Percentiles rank a stretch among this genome's conserved stretches.
Evolutionary conservation across 2,113 vertebrate species (phyloP).

Genomic region (Climacteris rufus): DNA sequence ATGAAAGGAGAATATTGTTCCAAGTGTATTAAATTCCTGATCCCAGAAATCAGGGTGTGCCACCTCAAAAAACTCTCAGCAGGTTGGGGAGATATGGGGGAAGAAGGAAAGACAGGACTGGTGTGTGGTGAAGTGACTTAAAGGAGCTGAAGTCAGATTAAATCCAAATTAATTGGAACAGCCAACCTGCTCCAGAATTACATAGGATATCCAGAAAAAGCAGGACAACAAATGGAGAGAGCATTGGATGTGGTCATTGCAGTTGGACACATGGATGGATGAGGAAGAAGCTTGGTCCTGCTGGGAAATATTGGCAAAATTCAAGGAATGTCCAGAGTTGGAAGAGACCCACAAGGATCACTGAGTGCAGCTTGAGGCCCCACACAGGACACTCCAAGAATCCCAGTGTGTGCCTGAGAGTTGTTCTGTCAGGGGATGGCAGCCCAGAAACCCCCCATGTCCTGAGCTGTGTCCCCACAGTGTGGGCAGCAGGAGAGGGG

Average conservation of each 20-base stretch:
- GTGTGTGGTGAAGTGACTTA: background rate
- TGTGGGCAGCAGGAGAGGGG: fast-evolving
- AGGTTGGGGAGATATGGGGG: background rate
- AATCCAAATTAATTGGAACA: background rate
- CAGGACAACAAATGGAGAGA: background rate
- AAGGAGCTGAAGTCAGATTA: background rate
- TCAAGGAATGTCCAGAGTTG: background rate
- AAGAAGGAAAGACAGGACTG: background rate
- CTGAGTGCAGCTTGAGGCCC: background rate
- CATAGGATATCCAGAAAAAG: background rate
- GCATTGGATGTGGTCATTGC: too few species aligned
- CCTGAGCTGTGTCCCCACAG: background rate
- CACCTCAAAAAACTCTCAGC: background rate
- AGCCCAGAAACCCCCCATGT: fast-evolving
- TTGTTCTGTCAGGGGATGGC: background rate
- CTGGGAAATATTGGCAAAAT: background rate
- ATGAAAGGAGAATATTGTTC: background rate
- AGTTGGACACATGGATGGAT: too few species aligned
- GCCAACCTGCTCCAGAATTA: background rate
- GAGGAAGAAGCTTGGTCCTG: background rate
- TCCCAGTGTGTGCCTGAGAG: background rate
- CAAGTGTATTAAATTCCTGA: background rate
- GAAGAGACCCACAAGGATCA: background rate
- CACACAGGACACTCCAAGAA: background rate
- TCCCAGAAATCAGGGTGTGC: background rate